These are phyloP conservation scores for Tragulus kanchil DNA, from an alignment of 2,113 vertebrate genomes.

Conservation along the genomic window DNA sequence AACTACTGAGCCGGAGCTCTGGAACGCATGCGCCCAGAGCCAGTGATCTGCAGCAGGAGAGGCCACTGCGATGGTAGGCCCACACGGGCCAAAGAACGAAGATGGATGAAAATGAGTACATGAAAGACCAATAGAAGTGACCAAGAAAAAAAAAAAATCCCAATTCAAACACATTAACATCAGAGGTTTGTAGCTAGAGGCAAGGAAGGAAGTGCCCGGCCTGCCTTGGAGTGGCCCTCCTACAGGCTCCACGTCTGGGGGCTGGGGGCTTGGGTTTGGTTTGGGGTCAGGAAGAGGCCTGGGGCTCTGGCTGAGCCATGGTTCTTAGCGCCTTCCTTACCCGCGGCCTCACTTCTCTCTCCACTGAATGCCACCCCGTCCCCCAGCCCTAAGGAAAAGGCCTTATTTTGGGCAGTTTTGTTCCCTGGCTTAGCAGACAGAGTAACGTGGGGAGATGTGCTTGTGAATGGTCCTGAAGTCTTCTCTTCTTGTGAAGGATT, in stretches of 20 bases:
- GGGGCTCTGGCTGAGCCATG: not conserved
- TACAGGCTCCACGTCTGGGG: fast-evolving
- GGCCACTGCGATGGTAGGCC: too few species aligned
- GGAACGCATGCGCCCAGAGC: too few species aligned
- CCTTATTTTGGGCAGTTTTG: not conserved
- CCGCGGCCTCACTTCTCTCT: too few species aligned
- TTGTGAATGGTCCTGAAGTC: not conserved
- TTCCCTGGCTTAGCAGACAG: not conserved
- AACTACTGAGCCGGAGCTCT: too few species aligned
- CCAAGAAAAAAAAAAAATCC: too few species aligned
- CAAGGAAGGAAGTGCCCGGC: fast-evolving
- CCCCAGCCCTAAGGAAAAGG: not conserved
- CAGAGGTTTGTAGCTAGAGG: not conserved
- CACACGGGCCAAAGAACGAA: too few species aligned
- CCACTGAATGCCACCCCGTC: not conserved
- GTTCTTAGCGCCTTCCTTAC: not conserved
- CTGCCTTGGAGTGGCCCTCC: fast-evolving
- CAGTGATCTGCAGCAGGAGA: too few species aligned
- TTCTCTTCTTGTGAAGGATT: not conserved
- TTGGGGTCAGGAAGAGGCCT: not conserved
- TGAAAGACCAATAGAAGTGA: too few species aligned
- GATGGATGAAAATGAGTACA: too few species aligned
- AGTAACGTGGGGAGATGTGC: not conserved
- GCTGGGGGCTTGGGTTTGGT: not conserved
- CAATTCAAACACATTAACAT: not conserved